Evolutionary conservation across 2,888 invertebrate genomes (phyloP).

Genomic region (Aelia acuminata): DNA sequence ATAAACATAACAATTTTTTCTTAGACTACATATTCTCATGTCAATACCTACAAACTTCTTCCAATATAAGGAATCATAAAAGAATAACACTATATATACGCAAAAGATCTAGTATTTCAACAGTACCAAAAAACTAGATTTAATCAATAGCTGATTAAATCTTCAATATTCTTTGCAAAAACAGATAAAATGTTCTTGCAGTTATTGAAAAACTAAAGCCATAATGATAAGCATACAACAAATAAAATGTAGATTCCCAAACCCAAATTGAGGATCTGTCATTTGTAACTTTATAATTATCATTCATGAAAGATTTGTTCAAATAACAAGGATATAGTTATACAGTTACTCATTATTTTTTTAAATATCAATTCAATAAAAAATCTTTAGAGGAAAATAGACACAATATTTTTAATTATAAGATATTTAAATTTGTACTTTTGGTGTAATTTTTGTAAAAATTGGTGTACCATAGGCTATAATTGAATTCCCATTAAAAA

Average conservation of each 20-base stretch:
- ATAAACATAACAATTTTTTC: neutral
- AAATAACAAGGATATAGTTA: neutral
- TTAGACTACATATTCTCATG: neutral
- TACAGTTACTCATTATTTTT: no score
- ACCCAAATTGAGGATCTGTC: neutral
- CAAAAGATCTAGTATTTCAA: neutral
- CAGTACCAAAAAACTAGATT: neutral
- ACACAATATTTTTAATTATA: no score
- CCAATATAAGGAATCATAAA: neutral
- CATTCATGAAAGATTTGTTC: neutral
- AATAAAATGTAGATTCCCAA: neutral
- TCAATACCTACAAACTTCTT: neutral
- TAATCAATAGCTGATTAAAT: neutral
- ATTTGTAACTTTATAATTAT: neutral
- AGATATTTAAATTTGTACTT: no score
- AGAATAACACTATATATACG: neutral
- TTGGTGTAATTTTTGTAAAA: no score
- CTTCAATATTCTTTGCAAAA: neutral
- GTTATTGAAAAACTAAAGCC: neutral
- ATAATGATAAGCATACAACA: neutral
- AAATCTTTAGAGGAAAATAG: no score
- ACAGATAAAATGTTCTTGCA: neutral
- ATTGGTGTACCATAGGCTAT: no score
- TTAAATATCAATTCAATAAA: no score
- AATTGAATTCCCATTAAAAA: no score